Conservation (phyloP, 2,113 vertebrate genomes). For the Notothenia coriiceps region DNA sequence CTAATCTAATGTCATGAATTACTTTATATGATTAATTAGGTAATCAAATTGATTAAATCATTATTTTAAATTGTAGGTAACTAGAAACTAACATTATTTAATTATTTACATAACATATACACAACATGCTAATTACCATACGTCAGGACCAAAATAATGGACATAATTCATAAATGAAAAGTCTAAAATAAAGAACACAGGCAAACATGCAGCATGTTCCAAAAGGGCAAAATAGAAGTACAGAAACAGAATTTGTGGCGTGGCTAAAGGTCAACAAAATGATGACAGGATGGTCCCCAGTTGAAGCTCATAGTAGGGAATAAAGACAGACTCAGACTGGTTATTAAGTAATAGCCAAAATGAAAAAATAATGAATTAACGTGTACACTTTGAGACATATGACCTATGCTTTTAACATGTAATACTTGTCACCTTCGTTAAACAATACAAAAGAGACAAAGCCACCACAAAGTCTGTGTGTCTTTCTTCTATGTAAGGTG, state of each 20-base stretch:
- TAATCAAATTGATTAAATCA: background rate
- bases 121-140: background rate
- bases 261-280: background rate
- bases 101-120: background rate
- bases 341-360: background rate
- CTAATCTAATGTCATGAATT: background rate
- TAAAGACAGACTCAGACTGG: background rate
- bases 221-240: constrained; percentile 3
- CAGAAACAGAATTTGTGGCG: background rate
- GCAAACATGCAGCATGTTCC: background rate
- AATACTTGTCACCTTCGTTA: background rate
- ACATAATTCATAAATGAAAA: no score
- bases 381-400: background rate
- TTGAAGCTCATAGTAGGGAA: background rate
- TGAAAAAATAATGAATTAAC: no score
- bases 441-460: no score
- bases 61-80: no score
- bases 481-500: no score
- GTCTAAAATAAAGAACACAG: no score
- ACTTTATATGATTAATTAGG: background rate
- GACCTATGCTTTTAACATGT: no score
- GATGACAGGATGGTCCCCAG: background rate
- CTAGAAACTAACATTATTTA: background rate
- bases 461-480: no score
- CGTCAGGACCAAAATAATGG: no score